phyloP scores from a whole-genome alignment of 92 coral and sea anemone species.

The Porites divaricata region DNA sequence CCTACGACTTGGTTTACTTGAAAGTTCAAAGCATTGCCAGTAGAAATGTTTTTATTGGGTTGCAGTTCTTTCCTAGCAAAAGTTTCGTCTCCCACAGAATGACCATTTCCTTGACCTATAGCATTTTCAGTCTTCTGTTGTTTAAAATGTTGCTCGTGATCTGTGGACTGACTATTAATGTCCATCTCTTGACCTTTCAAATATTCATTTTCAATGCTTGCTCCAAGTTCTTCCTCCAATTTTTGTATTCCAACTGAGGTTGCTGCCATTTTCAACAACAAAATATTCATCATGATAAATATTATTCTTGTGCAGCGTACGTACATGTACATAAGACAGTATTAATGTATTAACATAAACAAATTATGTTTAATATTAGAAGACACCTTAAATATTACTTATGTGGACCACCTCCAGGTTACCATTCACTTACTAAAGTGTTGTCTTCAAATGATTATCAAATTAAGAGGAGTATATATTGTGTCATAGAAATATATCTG shows the following conservation, averaged over 20 bases:
- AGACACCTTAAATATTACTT: too few relatives aligned
- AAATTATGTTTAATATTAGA: too few relatives aligned
- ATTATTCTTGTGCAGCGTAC: too few relatives aligned
- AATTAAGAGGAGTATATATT: too few relatives aligned
- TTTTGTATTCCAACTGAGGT: conserved; percentile 59
- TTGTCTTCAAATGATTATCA: too few relatives aligned
- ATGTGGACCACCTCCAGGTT: too few relatives aligned
- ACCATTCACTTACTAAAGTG: too few relatives aligned
- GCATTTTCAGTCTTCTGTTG: neutral
- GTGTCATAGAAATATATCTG: too few relatives aligned
- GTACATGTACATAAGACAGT: neutral
- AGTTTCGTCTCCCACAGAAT: neutral
- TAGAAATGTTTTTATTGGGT: neutral
- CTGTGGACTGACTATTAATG: neutral
- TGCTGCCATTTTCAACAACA: conserved; percentile 26
- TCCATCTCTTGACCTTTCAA: neutral
- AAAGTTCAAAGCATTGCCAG: neutral
- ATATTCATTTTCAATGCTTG: conserved; percentile 44
- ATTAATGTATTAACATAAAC: too few relatives aligned
- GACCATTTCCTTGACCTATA: neutral
- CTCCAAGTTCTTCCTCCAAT: conserved; percentile 68
- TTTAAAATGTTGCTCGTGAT: neutral
- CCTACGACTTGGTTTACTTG: neutral
- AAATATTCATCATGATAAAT: too few relatives aligned
- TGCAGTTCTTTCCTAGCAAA: neutral